Percentiles rank a stretch among this genome's conserved stretches.
Evolutionary conservation across 1,140 invertebrate species (phyloP).

Genomic region (Cyclargus thomasi): DNA sequence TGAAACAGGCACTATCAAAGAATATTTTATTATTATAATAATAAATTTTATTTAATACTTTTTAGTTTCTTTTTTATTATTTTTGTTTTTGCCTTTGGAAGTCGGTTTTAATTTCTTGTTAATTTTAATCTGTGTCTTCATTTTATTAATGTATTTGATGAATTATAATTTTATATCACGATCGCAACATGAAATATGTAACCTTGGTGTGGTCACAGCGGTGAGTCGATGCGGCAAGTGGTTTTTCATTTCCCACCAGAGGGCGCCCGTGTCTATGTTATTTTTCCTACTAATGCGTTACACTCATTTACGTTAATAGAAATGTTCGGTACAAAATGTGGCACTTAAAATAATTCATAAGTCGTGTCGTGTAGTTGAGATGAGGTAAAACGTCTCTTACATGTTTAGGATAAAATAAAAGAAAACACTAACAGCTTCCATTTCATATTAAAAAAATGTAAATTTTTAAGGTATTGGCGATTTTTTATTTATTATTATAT

Average conservation of each 20-base stretch:
- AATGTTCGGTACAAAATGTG: not conserved
- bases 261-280: constrained; percentile 22
- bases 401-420: not conserved
- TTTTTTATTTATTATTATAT: no score
- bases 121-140: no score
- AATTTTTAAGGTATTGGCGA: no score
- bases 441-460: no score
- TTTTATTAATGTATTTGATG: not conserved
- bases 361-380: not conserved
- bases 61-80: no score
- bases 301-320: constrained; percentile 13
- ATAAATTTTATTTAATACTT: no score
- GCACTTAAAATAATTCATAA: constrained; percentile 2
- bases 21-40: no score
- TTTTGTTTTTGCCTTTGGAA: no score
- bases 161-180: not conserved
- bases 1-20: no score
- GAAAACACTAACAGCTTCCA: no score
- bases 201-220: not conserved
- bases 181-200: not conserved
- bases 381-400: not conserved
- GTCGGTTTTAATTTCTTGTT: no score
- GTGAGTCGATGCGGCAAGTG: constrained; percentile 22
- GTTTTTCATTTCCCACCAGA: constrained; percentile 27
- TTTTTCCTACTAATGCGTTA: constrained; percentile 22